Evolutionary conservation across 2,888 invertebrate genomes (phyloP).

Genomic region (Scaeva pyrastri): DNA sequence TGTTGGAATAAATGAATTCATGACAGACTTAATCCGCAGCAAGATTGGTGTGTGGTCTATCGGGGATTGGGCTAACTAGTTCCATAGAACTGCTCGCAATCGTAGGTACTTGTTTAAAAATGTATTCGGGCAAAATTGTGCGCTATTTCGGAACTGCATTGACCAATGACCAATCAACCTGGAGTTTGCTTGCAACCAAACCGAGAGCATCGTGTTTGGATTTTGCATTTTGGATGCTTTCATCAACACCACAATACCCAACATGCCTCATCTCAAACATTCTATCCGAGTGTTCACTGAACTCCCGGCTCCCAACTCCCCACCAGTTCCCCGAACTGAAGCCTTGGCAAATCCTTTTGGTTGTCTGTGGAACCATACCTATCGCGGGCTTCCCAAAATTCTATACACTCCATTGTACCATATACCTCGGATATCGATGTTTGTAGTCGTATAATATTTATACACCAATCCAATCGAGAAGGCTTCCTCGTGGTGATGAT

Average conservation of each 20-base stretch:
- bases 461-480: neutral
- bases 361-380: neutral
- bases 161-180: neutral
- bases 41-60: constrained; percentile 45
- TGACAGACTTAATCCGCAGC: constrained; percentile 54
- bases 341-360: neutral
- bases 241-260: neutral
- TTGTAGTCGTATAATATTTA: neutral
- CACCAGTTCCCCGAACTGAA: too few species aligned
- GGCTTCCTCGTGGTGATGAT: neutral
- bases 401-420: neutral
- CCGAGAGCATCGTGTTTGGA: neutral
- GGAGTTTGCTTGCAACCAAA: neutral
- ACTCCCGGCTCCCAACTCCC: too few species aligned
- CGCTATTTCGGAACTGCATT: neutral
- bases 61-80: neutral
- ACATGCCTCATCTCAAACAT: neutral
- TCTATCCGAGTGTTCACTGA: neutral
- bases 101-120: constrained; percentile 42
- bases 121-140: constrained; percentile 35
- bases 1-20: constrained; percentile 50
- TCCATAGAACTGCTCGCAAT: too few species aligned
- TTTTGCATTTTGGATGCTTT: constrained; percentile 8
- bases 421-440: too few species aligned
- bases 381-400: neutral